Evolutionary conservation across 2,797 vertebrate genomes (phyloP).

Genomic region (Basileuterus tristriatus): DNA sequence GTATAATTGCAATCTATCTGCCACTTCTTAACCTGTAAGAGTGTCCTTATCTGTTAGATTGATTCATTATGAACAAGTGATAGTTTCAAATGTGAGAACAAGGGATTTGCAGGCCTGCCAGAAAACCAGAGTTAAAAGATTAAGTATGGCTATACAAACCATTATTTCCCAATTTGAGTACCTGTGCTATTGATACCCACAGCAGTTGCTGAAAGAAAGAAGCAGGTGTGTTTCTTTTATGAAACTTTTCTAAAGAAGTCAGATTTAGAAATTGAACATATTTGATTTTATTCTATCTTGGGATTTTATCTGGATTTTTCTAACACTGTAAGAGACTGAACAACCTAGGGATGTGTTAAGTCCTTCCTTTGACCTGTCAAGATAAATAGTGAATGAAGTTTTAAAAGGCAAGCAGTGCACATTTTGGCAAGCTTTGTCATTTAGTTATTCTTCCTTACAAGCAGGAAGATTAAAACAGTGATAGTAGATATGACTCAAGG

Average conservation of each 20-base stretch:
- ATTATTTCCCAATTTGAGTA: neutral
- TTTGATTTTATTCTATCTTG: neutral
- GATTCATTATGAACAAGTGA: neutral
- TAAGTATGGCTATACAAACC: neutral
- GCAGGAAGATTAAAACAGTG: neutral
- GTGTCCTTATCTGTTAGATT: neutral
- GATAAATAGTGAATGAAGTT: neutral
- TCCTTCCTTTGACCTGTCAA: neutral
- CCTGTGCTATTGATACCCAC: neutral
- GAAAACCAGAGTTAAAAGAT: neutral
- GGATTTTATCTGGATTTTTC: neutral
- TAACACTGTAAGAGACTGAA: neutral
- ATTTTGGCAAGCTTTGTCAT: neutral
- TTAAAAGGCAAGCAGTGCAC: neutral
- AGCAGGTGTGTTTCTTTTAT: neutral
- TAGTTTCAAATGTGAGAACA: neutral
- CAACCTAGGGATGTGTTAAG: neutral
- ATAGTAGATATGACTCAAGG: neutral
- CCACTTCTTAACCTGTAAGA: neutral
- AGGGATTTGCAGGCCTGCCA: neutral
- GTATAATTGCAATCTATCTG: neutral
- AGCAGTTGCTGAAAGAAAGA: conserved; percentile 11
- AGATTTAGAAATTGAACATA: neutral
- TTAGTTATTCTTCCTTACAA: neutral
- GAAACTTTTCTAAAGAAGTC: neutral